phyloP scores from a whole-genome alignment of 2,797 vertebrate genomes.

The Danio tinwini region DNA sequence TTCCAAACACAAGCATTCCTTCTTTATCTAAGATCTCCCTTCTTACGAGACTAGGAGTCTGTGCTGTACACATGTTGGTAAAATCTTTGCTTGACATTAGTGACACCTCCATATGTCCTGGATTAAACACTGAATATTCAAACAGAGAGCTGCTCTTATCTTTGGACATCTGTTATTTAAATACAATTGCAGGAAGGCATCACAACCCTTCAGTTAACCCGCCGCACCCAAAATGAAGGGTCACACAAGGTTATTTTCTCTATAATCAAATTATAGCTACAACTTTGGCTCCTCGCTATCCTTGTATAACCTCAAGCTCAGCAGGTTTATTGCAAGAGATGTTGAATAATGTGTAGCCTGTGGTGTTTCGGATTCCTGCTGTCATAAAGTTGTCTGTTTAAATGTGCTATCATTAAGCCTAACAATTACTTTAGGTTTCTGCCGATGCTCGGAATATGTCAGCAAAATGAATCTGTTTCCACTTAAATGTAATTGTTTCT shows the following conservation, averaged over 20 bases:
- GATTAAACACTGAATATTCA: not conserved
- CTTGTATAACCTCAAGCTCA: conserved; percentile 7
- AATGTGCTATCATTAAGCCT: conserved; percentile 17
- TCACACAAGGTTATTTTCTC: conserved; percentile 8
- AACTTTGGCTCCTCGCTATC: not conserved
- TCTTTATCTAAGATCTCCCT: not conserved
- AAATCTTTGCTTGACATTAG: not conserved
- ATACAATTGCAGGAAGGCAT: conserved; percentile 22
- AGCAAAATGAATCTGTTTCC: conserved; percentile 7
- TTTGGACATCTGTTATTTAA: conserved; percentile 14
- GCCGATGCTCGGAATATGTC: conserved; percentile 9
- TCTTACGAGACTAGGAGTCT: not conserved
- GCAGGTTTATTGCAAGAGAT: not conserved
- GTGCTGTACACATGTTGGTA: not conserved
- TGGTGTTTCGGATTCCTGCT: not conserved
- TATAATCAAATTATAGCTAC: conserved; percentile 2
- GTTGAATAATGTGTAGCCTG: conserved; percentile 21
- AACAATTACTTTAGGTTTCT: conserved; percentile 14
- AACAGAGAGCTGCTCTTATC: conserved; percentile 17
- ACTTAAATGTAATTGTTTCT: not conserved
- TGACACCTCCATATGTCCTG: not conserved
- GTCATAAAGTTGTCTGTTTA: conserved; percentile 26
- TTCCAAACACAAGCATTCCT: not conserved
- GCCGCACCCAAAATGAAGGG: not conserved
- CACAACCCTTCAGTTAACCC: conserved; percentile 5